Conservation (phyloP, 1,140 invertebrate species). For the Nasonia longicornis region DNA sequence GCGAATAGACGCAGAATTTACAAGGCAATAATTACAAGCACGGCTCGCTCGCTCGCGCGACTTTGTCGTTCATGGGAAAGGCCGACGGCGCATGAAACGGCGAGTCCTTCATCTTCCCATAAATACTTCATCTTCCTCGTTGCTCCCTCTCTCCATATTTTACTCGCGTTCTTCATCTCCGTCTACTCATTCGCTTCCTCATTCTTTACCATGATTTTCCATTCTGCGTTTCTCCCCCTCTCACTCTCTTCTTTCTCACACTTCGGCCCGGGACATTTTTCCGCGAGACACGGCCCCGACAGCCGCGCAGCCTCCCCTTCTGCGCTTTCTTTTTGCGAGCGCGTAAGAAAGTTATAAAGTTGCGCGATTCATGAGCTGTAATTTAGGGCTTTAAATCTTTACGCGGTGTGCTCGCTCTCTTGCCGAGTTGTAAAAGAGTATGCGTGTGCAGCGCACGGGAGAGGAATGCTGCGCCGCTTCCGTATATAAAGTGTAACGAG, state of each 20-base stretch:
- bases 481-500: conserved; percentile 1
- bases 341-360: conserved; percentile 1
- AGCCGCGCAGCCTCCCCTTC: background rate
- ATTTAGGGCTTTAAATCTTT: conserved; percentile 9
- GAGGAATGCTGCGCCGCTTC: background rate
- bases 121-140: conserved; percentile 44
- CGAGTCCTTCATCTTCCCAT: conserved; percentile 39
- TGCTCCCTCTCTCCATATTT: conserved; percentile 16
- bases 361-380: conserved; percentile 18
- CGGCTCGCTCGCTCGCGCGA: background rate
- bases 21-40: conserved; percentile 24
- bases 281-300: background rate
- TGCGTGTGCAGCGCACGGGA: background rate
- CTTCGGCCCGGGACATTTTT: conserved; percentile 3
- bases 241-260: background rate
- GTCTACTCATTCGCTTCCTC: conserved; percentile 36
- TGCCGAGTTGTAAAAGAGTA: background rate
- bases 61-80: conserved; percentile 43
- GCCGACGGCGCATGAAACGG: conserved; percentile 28
- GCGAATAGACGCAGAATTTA: conserved; percentile 20
- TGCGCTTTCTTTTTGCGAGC: background rate
- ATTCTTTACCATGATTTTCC: conserved; percentile 37
- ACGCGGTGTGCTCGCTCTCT: background rate
- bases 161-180: conserved; percentile 22
- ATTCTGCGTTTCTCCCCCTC: conserved; percentile 18